These are phyloP conservation scores for Drosophila parthenogenetica DNA, from an alignment of 2,888 invertebrate genomes.

Conservation along the genomic window DNA sequence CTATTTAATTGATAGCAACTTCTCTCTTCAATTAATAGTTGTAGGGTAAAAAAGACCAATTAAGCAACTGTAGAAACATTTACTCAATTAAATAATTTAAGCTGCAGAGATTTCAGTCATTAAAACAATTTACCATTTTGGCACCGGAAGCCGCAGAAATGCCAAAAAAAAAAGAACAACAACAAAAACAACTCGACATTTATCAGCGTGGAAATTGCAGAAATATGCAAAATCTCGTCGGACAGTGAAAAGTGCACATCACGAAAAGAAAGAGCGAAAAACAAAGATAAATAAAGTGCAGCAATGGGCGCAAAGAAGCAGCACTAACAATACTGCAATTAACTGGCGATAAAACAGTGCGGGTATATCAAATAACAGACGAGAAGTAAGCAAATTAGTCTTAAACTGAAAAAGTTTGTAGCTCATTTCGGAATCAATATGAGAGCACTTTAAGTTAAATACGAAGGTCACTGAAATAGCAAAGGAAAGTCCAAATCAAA, in stretches of 20 bases:
- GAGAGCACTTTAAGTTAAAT: constrained; percentile 12
- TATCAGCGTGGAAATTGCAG: constrained; percentile 43
- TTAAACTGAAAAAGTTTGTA: constrained; percentile 20
- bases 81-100: constrained; percentile 64
- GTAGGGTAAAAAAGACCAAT: constrained; percentile 7
- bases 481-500: constrained; percentile 47
- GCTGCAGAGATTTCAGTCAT: constrained; percentile 56
- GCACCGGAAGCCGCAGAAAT: constrained; percentile 15
- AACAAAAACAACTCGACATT: constrained; percentile 10
- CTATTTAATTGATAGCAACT: no score
- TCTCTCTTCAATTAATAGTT: background rate
- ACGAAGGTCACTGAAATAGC: constrained; percentile 18
- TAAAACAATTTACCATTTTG: constrained; percentile 60
- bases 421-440: constrained; percentile 30
- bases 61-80: constrained; percentile 13
- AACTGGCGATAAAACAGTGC: constrained; percentile 20
- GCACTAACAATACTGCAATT: constrained; percentile 36
- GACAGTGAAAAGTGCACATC: constrained; percentile 14
- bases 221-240: constrained; percentile 58
- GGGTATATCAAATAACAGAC: constrained; percentile 24
- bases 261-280: background rate
- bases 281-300: constrained; percentile 12
- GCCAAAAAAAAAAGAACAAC: background rate
- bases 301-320: background rate
- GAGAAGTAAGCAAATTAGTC: constrained; percentile 29